Percentiles rank a stretch among this genome's conserved stretches.
Conservation (phyloP, 1,140 invertebrate species). For the Drosophila arawakana region DNA sequence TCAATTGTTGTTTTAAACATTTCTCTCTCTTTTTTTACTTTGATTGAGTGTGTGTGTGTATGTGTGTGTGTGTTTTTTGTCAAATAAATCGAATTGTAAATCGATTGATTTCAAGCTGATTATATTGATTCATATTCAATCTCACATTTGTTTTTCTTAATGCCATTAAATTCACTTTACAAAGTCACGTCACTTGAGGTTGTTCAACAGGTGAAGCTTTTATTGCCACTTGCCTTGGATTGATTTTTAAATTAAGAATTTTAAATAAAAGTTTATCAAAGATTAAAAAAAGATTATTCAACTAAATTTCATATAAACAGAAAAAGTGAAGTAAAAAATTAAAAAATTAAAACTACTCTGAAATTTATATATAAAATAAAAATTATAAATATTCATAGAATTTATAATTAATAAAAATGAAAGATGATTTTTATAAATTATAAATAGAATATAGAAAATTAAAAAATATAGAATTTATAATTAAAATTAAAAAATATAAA, state of each 20-base stretch:
- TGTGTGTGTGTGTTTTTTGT: constrained; percentile 3
- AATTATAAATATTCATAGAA: too few relatives aligned
- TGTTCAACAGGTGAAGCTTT: neutral
- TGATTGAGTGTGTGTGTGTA: constrained; percentile 26
- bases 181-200: neutral
- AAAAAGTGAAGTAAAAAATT: neutral
- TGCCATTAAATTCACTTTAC: neutral
- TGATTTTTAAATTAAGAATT: too few relatives aligned
- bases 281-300: too few relatives aligned
- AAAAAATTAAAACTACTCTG: neutral
- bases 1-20: constrained; percentile 67
- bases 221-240: too few relatives aligned
- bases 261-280: too few relatives aligned
- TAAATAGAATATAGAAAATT: too few relatives aligned
- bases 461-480: too few relatives aligned
- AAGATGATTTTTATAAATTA: too few relatives aligned
- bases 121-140: constrained; percentile 65
- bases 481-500: too few relatives aligned
- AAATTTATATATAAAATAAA: too few relatives aligned
- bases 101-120: constrained; percentile 80
- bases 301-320: too few relatives aligned
- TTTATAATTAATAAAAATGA: too few relatives aligned
- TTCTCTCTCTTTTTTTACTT: constrained; percentile 35
- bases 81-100: constrained; percentile 64
- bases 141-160: constrained; percentile 12